Conservation (phyloP, 2,888 invertebrate genomes). For the Oxycera nigricornis region DNA sequence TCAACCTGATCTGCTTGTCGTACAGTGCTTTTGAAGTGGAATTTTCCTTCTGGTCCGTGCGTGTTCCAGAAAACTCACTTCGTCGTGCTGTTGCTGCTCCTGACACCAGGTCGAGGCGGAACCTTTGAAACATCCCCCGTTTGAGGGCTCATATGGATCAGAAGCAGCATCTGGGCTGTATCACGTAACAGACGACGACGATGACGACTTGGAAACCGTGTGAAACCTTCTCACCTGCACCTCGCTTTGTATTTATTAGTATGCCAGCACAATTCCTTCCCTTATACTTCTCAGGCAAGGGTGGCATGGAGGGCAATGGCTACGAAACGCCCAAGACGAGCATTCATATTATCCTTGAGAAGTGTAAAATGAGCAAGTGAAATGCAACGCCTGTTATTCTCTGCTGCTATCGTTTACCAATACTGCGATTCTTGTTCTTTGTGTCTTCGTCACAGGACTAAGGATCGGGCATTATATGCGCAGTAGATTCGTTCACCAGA, state of each 20-base stretch:
- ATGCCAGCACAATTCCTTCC: background rate
- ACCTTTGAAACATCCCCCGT: background rate
- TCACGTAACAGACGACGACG: background rate
- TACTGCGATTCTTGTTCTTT: too few relatives aligned
- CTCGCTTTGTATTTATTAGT: background rate
- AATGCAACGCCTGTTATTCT: too few relatives aligned
- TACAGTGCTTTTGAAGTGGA: background rate
- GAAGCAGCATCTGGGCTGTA: background rate
- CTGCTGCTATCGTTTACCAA: too few relatives aligned
- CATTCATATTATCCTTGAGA: too few relatives aligned
- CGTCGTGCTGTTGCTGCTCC: background rate
- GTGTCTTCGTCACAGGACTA: too few relatives aligned
- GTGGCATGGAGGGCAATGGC: too few relatives aligned
- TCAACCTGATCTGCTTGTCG: background rate
- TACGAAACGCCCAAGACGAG: too few relatives aligned
- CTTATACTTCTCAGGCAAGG: slow-evolving; percentile 23
- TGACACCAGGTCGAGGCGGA: background rate
- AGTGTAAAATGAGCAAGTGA: too few relatives aligned
- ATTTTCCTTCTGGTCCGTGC: background rate
- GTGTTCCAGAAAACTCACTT: background rate
- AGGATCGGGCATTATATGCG: too few relatives aligned
- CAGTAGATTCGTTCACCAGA: background rate
- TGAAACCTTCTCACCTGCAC: slow-evolving; percentile 9
- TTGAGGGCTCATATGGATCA: background rate
- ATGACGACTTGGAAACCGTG: background rate